A percentile compares a stretch with the other conserved stretches of the same genome.
Evolutionary conservation across 2,113 vertebrate genomes (phyloP).

Genomic region (Nothocercus nigrocapillus): DNA sequence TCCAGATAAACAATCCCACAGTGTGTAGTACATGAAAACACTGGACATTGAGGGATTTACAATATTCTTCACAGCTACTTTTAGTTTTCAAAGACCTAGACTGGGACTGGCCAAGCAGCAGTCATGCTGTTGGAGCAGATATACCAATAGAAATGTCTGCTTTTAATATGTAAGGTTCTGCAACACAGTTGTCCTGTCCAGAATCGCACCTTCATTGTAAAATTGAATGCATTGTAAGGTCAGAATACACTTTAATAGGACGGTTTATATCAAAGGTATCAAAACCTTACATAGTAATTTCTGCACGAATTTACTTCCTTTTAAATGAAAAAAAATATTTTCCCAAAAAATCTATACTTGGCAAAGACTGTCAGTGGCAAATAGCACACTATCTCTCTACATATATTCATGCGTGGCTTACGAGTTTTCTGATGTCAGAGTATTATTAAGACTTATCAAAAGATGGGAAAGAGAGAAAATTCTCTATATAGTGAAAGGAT

Average conservation of each 20-base stretch:
- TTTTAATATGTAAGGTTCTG: not conserved
- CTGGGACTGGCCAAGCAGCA: accelerated
- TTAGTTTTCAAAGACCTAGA: not conserved
- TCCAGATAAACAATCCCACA: not conserved
- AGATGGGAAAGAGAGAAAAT: not conserved
- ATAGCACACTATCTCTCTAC: not conserved
- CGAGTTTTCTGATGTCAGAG: not conserved
- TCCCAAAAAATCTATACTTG: not conserved
- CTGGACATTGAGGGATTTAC: not conserved
- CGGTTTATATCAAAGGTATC: not conserved
- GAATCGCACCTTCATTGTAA: not conserved
- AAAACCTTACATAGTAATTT: not conserved
- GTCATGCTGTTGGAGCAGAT: not conserved
- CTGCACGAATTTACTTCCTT: not conserved
- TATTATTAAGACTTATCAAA: not conserved
- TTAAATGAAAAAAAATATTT: not conserved
- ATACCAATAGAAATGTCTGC: not conserved
- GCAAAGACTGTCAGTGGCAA: not conserved
- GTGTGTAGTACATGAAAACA: not conserved
- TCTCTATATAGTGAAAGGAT: not conserved
- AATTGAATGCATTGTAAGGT: not conserved
- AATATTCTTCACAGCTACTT: not conserved
- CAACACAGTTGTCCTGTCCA: not conserved
- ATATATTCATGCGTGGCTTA: not conserved
- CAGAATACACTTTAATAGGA: not conserved